Base-by-base conservation (phyloP, 2,113 vertebrate genomes). In the Tursiops truncatus region DNA sequence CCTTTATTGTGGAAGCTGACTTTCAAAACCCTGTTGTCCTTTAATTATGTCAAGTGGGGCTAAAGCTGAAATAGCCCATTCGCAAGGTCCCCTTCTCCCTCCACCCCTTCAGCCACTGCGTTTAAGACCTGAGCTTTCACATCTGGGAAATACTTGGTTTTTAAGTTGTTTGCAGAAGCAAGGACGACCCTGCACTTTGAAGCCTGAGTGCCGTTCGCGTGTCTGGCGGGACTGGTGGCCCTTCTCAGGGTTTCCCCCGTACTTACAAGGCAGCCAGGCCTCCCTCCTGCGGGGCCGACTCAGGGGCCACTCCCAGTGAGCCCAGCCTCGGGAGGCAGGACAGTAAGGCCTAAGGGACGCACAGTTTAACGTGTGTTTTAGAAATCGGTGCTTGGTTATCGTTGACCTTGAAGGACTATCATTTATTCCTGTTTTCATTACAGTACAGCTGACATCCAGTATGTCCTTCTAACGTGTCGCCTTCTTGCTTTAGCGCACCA, bases 401-500 rank as follows among this genome's bases (percentile, higher is more conserved):
- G 47, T 93, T 33, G 80, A 3, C 76, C 79, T 87, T 95, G 53
- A 96, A 87, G 70, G 91, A 81, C 50, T 89, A 47, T 11, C 1
- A 1, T 0, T 93, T 28, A 73, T 83, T 79, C 81, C 97, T 96
- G 17, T 50, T 56, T 79, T 79, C 50, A n/a, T 28, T 20, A 44
- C 31, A 77, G 28, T 17, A 50, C 28, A 28, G 31, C 44, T 33
- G 47, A 5, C n/a, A 11, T 80, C 50, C 76, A 56, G 50, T 9
- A 2, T 26, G 13, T 38, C 13, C 53, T 81, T n/a, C n/a, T 81
- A 25, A 81, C 53, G 8, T 58, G 53, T 97, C 44, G 86, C 82
- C 65, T 87, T 97, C 8, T 94, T 95, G 33, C 36, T 97, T 18
- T 97, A 99, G 99, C 99, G 99, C 95, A 97, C 99, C 85, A 99